Evolutionary conservation across 1,140 invertebrate genomes (phyloP).

Genomic region (Lordiphosa clarofinis): DNA sequence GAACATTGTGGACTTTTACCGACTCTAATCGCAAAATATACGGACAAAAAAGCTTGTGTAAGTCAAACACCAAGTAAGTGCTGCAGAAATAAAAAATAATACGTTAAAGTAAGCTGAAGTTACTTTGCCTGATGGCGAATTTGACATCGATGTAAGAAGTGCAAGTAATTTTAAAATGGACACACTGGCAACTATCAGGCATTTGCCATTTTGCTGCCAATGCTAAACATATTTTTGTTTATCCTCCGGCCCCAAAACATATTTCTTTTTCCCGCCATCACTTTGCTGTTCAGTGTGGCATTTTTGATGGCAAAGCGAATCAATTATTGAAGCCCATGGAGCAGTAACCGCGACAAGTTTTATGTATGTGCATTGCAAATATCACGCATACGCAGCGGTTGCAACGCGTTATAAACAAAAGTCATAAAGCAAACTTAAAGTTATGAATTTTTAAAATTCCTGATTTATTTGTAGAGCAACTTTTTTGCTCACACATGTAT

Average conservation of each 20-base stretch:
- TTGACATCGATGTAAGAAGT: no score
- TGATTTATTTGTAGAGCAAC: slow-evolving; percentile 68
- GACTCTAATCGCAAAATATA: no score
- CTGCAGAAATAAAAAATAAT: no score
- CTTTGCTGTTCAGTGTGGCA: background rate
- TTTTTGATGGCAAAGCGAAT: background rate
- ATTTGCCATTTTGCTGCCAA: no score
- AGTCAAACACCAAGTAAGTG: no score
- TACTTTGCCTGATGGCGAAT: no score
- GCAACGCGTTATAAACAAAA: slow-evolving; percentile 61
- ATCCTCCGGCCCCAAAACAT: background rate
- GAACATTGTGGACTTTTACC: no score
- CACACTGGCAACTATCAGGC: no score
- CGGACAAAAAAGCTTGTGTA: no score
- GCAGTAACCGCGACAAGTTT: slow-evolving; percentile 50
- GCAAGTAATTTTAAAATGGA: no score
- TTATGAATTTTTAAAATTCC: slow-evolving; percentile 74
- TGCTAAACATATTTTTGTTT: no score
- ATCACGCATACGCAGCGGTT: slow-evolving; percentile 58
- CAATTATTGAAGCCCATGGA: slow-evolving; percentile 9
- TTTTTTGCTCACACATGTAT: slow-evolving; percentile 29
- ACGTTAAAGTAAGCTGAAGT: no score
- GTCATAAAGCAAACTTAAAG: slow-evolving; percentile 72
- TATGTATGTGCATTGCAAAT: slow-evolving; percentile 27
- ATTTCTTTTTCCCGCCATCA: background rate